Conservation (phyloP, 1,140 invertebrate species). For the Lepidurus apus region DNA sequence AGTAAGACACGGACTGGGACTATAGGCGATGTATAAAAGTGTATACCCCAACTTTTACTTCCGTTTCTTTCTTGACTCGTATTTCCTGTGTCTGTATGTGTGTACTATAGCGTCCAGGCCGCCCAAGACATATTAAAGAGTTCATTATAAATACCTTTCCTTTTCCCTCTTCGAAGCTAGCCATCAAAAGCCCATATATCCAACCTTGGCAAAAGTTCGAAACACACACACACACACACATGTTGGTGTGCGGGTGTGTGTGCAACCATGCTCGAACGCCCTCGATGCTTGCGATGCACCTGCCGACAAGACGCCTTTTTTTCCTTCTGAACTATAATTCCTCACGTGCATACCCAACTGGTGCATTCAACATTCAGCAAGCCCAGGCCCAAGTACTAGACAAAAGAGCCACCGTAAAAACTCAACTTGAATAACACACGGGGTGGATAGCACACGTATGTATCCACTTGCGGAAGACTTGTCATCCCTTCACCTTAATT, state of each 20-base stretch:
- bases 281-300: conserved; percentile 16
- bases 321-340: conserved; percentile 4
- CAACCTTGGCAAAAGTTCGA: neutral
- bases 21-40: neutral
- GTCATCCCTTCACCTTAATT: conserved; percentile 14
- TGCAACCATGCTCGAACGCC: conserved; percentile 17
- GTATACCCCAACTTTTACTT: conserved; percentile 3
- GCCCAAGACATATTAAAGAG: conserved; percentile 6
- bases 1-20: no score
- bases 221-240: neutral
- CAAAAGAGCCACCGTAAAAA: neutral
- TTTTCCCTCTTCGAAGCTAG: neutral
- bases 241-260: neutral
- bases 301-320: conserved; percentile 2
- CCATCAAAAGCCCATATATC: neutral
- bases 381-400: neutral
- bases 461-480: neutral
- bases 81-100: conserved; percentile 14
- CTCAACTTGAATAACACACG: neutral
- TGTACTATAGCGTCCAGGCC: neutral
- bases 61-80: conserved; percentile 21
- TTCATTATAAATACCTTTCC: conserved; percentile 12
- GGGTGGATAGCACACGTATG: neutral
- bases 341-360: neutral
- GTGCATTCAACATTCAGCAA: neutral